phyloP scores from a whole-genome alignment of 2,888 invertebrate species.

The Pristionchus mayeri region DNA sequence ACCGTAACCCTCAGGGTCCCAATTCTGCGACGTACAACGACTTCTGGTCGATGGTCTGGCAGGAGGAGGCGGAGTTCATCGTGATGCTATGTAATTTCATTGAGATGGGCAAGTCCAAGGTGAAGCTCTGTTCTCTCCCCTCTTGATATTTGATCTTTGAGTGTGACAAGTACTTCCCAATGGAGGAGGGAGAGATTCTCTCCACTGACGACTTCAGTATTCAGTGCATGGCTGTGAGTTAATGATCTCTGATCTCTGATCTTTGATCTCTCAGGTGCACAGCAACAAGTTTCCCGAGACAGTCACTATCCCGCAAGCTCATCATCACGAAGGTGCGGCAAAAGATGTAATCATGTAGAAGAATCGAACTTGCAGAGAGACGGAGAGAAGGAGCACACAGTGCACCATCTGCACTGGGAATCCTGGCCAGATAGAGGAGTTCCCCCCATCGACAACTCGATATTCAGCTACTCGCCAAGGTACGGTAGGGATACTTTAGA shows the following conservation, averaged over 20 bases:
- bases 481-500: not conserved
- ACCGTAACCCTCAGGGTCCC: slow-evolving; percentile 4
- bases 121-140: not conserved
- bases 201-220: slow-evolving; percentile 35
- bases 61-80: too few relatives aligned
- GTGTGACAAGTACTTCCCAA: slow-evolving; percentile 56
- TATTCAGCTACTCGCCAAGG: slow-evolving; percentile 8
- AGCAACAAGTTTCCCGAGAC: not conserved
- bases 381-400: slow-evolving; percentile 24
- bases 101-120: not conserved
- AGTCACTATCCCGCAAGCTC: not conserved
- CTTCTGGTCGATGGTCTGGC: too few relatives aligned
- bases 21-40: not conserved
- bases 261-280: too few relatives aligned
- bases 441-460: not conserved
- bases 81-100: slow-evolving; percentile 24
- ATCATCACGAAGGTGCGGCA: too few relatives aligned
- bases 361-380: too few relatives aligned
- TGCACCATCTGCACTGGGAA: not conserved
- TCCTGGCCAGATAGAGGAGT: not conserved
- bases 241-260: too few relatives aligned
- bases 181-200: slow-evolving; percentile 47
- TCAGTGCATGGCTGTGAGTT: too few relatives aligned
- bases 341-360: too few relatives aligned
- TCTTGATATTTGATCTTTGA: too few relatives aligned